Percentiles rank a stretch among this genome's conserved stretches.
Conservation (phyloP, 1,140 invertebrate species). For the Asbolus verrucosus region DNA sequence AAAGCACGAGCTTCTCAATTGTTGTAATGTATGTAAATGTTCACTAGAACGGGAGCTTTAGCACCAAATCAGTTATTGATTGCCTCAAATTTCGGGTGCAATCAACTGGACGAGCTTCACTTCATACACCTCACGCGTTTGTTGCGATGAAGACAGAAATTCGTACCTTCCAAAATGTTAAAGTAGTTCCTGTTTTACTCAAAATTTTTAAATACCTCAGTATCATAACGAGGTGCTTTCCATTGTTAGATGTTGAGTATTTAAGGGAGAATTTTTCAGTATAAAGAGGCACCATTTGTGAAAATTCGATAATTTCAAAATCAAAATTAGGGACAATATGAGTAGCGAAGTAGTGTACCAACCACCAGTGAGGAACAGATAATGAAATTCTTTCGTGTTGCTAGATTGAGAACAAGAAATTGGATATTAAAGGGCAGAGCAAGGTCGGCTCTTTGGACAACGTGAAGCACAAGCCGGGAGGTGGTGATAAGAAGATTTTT, state of each 20-base stretch:
- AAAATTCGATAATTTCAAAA: too few relatives aligned
- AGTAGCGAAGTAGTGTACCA: too few relatives aligned
- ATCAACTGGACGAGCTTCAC: not conserved
- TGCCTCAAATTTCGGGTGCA: not conserved
- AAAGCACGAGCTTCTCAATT: constrained; percentile 38
- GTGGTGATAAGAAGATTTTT: constrained; percentile 94
- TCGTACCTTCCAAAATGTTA: too few relatives aligned
- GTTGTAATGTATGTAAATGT: constrained; percentile 19
- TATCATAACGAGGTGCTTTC: too few relatives aligned
- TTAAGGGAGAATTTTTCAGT: too few relatives aligned
- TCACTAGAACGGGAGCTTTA: constrained; percentile 22
- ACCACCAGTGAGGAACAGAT: too few relatives aligned
- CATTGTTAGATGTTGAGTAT: too few relatives aligned
- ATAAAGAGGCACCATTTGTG: too few relatives aligned
- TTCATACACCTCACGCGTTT: not conserved
- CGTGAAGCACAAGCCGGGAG: constrained; percentile 92
- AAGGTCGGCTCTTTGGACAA: constrained; percentile 94
- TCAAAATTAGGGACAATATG: too few relatives aligned
- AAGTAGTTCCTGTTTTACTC: too few relatives aligned
- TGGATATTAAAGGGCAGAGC: constrained; percentile 87
- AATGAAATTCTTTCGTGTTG: too few relatives aligned
- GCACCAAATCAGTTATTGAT: constrained; percentile 6
- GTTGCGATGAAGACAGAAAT: not conserved
- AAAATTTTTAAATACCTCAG: too few relatives aligned
- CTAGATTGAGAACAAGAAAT: constrained; percentile 88